Evolutionary conservation across 2,113 vertebrate genomes (phyloP), one percentile per base, ranked within the genome.

Genomic region (Menidia beryllina): DNA sequence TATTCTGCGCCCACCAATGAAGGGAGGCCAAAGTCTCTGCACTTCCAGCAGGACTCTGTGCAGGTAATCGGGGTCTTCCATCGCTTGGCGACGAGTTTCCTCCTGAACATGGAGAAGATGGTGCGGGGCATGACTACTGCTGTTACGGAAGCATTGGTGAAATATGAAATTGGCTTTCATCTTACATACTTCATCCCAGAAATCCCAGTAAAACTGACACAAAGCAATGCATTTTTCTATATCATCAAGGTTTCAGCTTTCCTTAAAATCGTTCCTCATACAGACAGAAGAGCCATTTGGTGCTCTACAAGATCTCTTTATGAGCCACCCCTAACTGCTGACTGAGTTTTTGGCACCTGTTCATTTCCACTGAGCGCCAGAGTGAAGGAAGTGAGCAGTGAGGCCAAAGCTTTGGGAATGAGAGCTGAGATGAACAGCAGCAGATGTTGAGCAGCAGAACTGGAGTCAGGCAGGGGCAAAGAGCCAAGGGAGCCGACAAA

Each of bases 341-440:
- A 34, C 36, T 10, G 17, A 15, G 50, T 70, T 36, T 36, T 8
- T 26, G n/a, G 0, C 69, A 87, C 86, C 86, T 89, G 73, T 34
- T 80, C 7, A 3, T 82, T 61, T 27, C 87, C 91, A 50, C 77
- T 55, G 19, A 93, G 87, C 0, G 80, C 87, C 71, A 91, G 52
- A 0, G 88, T 90, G 80, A 92, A 92, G 54, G 91, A 91, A 69
- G 90, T 93, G 81, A 93, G 86, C 41, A 91, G 71, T 1, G 89
- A 91, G 0, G 91, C 88, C 78, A 91, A 69, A 20, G 91, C 92
- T 87, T 93, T 93, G 30, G 90, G 90, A 59, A 92, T 90, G 60
- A 91, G 83, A 0, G 91, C 90, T 0, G 90, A 92, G 82, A 93
- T 92, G 82, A 93, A 92, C 34, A 92, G 83, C 56, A 92, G 83